These are phyloP conservation scores for Bruchidius siliquastri DNA, from an alignment of 2,888 invertebrate genomes.

Conservation along the genomic window DNA sequence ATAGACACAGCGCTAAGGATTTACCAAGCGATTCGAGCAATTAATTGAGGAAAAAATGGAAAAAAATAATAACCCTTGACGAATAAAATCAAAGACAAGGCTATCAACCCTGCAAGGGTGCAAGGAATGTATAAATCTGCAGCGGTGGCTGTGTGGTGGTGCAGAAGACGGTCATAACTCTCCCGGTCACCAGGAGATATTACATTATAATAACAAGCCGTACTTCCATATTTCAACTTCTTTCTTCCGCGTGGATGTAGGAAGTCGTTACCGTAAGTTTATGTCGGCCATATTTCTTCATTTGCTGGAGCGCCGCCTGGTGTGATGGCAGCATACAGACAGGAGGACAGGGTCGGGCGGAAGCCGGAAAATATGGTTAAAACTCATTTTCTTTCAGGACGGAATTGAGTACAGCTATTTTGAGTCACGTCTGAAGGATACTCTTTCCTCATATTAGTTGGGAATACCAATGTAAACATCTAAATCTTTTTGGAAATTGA, in stretches of 20 bases:
- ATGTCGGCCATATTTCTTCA: constrained; percentile 48
- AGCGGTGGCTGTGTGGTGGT: neutral
- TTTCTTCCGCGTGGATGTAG: constrained; percentile 34
- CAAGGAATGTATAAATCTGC: neutral
- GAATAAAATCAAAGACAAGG: neutral
- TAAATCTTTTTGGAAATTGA: too few relatives aligned
- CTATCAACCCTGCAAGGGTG: neutral
- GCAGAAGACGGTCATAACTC: neutral
- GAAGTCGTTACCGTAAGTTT: constrained; percentile 44
- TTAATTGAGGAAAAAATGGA: too few relatives aligned
- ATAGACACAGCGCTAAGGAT: too few relatives aligned
- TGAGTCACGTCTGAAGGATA: too few relatives aligned
- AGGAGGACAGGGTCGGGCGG: neutral
- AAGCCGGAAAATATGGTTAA: neutral
- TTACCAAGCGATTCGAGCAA: too few relatives aligned
- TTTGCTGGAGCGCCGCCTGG: constrained; percentile 28
- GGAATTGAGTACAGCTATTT: too few relatives aligned
- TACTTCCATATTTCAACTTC: constrained; percentile 41
- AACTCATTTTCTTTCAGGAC: neutral
- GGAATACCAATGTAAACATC: too few relatives aligned
- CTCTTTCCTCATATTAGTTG: too few relatives aligned
- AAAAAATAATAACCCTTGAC: neutral
- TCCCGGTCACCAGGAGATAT: constrained; percentile 8
- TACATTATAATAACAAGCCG: constrained; percentile 37
- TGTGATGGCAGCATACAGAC: neutral